Base-by-base conservation (phyloP, 2,113 vertebrate genomes). In the Pontoporia blainvillei region DNA sequence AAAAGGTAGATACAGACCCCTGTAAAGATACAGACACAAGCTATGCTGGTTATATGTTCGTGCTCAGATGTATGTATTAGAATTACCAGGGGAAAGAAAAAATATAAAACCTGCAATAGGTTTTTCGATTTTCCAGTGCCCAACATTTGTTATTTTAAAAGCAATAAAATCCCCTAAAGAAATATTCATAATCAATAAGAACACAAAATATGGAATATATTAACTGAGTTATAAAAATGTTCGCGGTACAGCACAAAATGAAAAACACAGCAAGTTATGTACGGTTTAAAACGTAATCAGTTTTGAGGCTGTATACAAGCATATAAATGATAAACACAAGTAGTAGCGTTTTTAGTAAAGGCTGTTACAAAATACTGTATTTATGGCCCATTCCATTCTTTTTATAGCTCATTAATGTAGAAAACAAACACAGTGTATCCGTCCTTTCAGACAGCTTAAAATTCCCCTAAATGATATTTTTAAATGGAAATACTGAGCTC, bases 351-450 rank as follows among this genome's bases (percentile, higher is more conserved):
- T 99, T 98, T 99, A 98, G 97, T 98, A 98, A 99, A 98, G 97
- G 97, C 97, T 98, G 94, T 98, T 98, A 97, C 97, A 98, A 98
- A 98, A 95, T 95, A 92, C 95, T 94, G 83, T 98, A 98, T 99
- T 99, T 99, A 99, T 98, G 96, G 96, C 97, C 98, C 95, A 91
- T 98, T 98, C 96, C 98, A 92, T 98, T 98, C 94, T 96, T 98
- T 98, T 99, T 99, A 99, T 99, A 98, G 98, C 97, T 99, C 98
- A 98, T 99, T 99, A 99, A 98, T 98, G 98, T 98, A 98, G 98
- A 98, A 98, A 98, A 98, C 98, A 98, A 99, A 98, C 97, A 96
- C 95, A 84, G 98, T 85, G 94, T 96, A 98, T 98, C 98, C 92
- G 94, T 99, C 98, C 99, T 98, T 97, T 92, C 89, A 94, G 98